Conservation (phyloP, 2,797 vertebrate species). For the Peromyscus melanophrys region DNA sequence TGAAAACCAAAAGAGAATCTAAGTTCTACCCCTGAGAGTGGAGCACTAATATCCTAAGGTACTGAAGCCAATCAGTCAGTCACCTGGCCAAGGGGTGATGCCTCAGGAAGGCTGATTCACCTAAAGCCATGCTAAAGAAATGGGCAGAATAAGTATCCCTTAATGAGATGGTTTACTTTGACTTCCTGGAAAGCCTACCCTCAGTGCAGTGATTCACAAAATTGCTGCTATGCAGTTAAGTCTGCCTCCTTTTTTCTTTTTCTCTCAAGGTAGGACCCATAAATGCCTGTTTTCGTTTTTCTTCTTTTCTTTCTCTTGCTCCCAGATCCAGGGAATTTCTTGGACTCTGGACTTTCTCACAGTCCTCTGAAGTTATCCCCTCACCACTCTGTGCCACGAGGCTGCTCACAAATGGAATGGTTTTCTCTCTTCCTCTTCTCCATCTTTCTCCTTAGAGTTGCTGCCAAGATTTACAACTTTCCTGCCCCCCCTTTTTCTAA, state of each 20-base stretch:
- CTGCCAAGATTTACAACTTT: background rate
- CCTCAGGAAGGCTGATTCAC: background rate
- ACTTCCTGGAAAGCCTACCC: background rate
- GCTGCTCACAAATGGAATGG: background rate
- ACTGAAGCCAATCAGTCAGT: background rate
- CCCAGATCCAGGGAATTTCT: background rate
- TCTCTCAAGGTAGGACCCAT: background rate
- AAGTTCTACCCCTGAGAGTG: background rate
- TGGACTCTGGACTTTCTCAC: background rate
- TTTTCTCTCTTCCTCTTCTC: background rate
- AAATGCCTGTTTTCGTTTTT: background rate
- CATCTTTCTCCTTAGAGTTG: background rate
- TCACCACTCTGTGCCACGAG: too few relatives aligned
- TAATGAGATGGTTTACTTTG: background rate
- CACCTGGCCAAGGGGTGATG: background rate
- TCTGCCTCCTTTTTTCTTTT: background rate
- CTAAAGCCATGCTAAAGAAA: background rate
- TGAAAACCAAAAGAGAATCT: background rate
- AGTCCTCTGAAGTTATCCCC: background rate
- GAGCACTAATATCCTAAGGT: background rate
- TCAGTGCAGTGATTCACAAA: background rate
- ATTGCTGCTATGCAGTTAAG: background rate
- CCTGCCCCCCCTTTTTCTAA: background rate
- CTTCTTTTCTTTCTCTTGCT: background rate
- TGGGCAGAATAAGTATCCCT: background rate